Evolutionary conservation across 2,113 vertebrate species (phyloP).

Genomic region (Triplophysa dalaica): DNA sequence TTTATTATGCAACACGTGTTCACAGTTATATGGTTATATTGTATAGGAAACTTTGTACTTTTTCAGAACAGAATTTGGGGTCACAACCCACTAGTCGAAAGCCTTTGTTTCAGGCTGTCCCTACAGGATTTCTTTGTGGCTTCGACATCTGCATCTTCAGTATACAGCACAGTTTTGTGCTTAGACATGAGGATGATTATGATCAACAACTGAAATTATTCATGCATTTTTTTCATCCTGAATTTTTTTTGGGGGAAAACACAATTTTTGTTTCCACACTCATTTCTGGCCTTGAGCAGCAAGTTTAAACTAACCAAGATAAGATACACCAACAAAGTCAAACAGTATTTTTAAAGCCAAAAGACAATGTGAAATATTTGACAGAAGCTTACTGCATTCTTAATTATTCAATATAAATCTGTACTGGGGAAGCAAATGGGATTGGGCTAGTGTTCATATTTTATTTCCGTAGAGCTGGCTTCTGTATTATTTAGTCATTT

Average conservation of each 20-base stretch:
- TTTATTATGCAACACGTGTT: no score
- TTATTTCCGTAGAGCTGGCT: slow-evolving; percentile 7
- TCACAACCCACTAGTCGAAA: neutral
- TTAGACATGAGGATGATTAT: neutral
- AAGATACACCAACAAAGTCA: neutral
- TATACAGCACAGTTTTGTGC: neutral
- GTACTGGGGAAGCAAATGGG: neutral
- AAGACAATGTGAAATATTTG: neutral
- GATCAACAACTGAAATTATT: neutral
- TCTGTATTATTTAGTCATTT: slow-evolving; percentile 7
- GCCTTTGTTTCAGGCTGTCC: neutral
- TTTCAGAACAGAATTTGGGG: no score
- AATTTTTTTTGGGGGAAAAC: neutral
- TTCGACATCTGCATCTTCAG: neutral
- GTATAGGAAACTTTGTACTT: no score
- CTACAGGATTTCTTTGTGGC: neutral
- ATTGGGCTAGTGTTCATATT: slow-evolving; percentile 11
- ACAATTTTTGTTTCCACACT: no score
- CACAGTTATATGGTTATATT: no score
- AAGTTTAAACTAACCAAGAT: neutral
- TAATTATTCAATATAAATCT: neutral
- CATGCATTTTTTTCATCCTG: neutral
- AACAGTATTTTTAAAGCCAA: neutral
- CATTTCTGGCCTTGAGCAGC: neutral
- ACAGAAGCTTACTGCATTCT: slow-evolving; percentile 2